Evolutionary conservation across 2,797 vertebrate genomes (phyloP), one percentile per base, ranked within the genome.

Genomic region (Myotis pilosus): DNA sequence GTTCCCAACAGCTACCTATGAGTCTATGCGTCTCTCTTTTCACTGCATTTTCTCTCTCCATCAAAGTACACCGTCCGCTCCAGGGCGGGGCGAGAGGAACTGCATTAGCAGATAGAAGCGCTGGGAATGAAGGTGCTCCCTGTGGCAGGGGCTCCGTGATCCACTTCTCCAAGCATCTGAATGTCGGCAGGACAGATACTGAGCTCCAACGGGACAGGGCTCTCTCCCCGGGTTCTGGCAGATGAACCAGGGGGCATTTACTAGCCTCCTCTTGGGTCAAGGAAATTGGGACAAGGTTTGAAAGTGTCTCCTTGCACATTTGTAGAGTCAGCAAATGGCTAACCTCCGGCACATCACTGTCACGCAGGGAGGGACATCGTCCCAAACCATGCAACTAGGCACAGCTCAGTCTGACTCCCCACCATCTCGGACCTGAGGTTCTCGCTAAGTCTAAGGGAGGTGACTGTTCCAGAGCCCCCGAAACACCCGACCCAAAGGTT

Each of bases 261-360:
- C 88, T 57, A 94, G 87, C 87, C 76, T 94, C 79, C 36, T 89
- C 92, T 95, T 93, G 71, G 33, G 20, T 75, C 88, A 92, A 57
- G 96, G 86, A 97, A 97, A 97, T 86, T 95, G 92, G 93, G 95
- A 91, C 97, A 97, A 74, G 91, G 74, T 96, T 97, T 92, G 91
- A 97, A 97, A 84, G 2, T 69, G 69, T 53, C 85, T 95, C 68
- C 38, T 64, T 96, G 88, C 89, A 96, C 94, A 28, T 60, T 33
- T 96, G 74, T 71, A 93, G 88, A 33, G 69, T 95, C 92, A 89
- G 92, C 81, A 96, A 97, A 90, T 19, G 6, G 80, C 78, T 72
- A 22, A 62, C 33, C 79, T 84, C 25, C 68, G 53, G 9, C 20
- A 75, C 30, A 87, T 47, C 80, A 89, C 16, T 53, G 53, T 20